Evolutionary conservation across 2,888 invertebrate species (phyloP).

Genomic region (Parnassius apollo): DNA sequence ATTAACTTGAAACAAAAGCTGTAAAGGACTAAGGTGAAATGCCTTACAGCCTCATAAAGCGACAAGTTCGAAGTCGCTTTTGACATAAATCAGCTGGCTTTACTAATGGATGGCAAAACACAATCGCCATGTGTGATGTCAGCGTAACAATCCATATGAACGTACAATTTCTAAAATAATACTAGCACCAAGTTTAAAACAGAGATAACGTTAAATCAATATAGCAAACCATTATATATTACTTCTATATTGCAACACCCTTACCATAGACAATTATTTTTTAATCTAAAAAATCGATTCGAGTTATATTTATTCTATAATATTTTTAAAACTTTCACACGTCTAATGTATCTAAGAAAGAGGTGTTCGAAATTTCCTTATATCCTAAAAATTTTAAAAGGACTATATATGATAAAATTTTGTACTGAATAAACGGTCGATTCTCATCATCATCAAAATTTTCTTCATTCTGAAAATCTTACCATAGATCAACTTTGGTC

Average conservation of each 20-base stretch:
- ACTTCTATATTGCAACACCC: conserved; percentile 27
- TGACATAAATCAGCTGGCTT: conserved; percentile 2
- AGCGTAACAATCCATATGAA: conserved; percentile 3
- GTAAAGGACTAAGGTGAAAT: too few relatives aligned
- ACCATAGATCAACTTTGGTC: conserved; percentile 30
- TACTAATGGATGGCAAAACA: background rate
- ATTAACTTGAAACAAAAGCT: too few relatives aligned
- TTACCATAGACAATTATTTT: conserved; percentile 24
- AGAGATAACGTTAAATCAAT: conserved; percentile 18
- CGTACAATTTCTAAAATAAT: conserved; percentile 14
- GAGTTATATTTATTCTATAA: conserved; percentile 8
- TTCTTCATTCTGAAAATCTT: conserved; percentile 29
- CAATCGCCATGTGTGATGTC: background rate
- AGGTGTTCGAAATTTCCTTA: conserved; percentile 3
- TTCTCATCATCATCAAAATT: too few relatives aligned
- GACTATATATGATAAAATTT: conserved; percentile 58
- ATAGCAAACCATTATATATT: conserved; percentile 24
- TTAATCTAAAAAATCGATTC: background rate
- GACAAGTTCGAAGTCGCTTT: background rate
- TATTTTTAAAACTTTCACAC: conserved; percentile 6
- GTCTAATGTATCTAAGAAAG: conserved; percentile 3
- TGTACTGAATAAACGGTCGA: conserved; percentile 72
- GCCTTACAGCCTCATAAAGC: background rate
- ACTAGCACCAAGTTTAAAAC: conserved; percentile 24
- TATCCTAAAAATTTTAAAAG: conserved; percentile 34